Evolutionary conservation across 2,113 vertebrate species (phyloP).

Genomic region (Crocuta crocuta): DNA sequence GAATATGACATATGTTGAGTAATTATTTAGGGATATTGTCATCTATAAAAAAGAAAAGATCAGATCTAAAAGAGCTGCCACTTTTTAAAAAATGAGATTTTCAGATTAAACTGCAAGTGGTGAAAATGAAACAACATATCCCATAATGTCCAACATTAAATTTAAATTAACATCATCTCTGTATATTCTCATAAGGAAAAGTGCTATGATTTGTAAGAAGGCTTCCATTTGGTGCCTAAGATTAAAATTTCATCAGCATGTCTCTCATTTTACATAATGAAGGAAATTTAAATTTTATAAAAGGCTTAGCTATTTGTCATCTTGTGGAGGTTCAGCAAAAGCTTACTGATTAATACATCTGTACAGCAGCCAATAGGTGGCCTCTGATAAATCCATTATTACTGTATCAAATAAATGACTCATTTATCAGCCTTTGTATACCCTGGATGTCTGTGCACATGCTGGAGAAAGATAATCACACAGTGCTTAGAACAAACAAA

Average conservation of each 20-base stretch:
- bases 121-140: not conserved
- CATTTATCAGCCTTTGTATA: constrained; percentile 80
- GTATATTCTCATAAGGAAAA: not conserved
- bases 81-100: not conserved
- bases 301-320: constrained; percentile 41
- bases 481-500: constrained; percentile 75
- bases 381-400: constrained; percentile 84
- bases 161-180: not conserved
- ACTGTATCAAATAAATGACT: constrained; percentile 81
- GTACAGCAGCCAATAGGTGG: constrained; percentile 31
- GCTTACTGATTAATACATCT: constrained; percentile 76
- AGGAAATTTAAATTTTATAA: constrained; percentile 59
- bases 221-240: not conserved
- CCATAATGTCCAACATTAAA: not conserved
- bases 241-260: constrained; percentile 35
- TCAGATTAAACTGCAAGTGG: not conserved
- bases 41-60: not conserved
- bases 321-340: constrained; percentile 70
- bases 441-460: constrained; percentile 52
- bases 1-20: not conserved
- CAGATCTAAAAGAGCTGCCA: not conserved
- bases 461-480: constrained; percentile 76
- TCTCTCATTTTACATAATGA: not conserved
- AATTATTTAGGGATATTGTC: not conserved
- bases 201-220: not conserved